Evolutionary conservation across 2,888 invertebrate genomes (phyloP).

Genomic region (Spilarctia lutea): DNA sequence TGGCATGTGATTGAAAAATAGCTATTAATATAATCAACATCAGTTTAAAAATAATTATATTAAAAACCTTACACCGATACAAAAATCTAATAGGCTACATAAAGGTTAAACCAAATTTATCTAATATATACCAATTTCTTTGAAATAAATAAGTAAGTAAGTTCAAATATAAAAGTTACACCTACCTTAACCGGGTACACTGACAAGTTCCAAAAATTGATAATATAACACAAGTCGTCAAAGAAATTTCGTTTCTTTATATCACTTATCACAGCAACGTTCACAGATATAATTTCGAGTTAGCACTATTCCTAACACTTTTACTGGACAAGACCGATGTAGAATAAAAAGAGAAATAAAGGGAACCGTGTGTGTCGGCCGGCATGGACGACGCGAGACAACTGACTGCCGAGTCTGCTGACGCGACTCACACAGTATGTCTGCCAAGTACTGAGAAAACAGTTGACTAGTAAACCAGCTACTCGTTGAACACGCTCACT

Average conservation of each 20-base stretch:
- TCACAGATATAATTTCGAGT: constrained; percentile 30
- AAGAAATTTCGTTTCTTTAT: constrained; percentile 30
- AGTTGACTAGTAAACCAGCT: constrained; percentile 29
- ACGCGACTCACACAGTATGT: constrained; percentile 27
- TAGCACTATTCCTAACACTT: constrained; percentile 57
- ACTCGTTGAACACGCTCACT: constrained; percentile 36
- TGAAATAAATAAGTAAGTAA: constrained; percentile 22
- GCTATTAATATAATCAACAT: constrained; percentile 12
- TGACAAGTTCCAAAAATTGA: constrained; percentile 44
- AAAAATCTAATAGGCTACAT: neutral
- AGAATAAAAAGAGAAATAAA: constrained; percentile 29
- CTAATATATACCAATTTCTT: neutral
- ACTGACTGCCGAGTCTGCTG: constrained; percentile 67
- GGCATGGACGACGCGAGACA: constrained; percentile 64
- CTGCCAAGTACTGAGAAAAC: constrained; percentile 5
- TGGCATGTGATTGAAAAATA: constrained; percentile 54
- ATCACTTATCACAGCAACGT: constrained; percentile 55
- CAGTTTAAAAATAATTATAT: neutral
- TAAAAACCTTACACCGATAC: neutral
- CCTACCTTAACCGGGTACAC: constrained; percentile 58
- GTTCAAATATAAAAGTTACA: constrained; percentile 42
- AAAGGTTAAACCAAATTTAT: neutral
- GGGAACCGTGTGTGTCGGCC: constrained; percentile 58
- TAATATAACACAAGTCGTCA: constrained; percentile 31
- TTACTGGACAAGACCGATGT: constrained; percentile 34